phyloP scores from a whole-genome alignment of 2,797 vertebrate species.

The Paratrypauchen microcephalus region DNA sequence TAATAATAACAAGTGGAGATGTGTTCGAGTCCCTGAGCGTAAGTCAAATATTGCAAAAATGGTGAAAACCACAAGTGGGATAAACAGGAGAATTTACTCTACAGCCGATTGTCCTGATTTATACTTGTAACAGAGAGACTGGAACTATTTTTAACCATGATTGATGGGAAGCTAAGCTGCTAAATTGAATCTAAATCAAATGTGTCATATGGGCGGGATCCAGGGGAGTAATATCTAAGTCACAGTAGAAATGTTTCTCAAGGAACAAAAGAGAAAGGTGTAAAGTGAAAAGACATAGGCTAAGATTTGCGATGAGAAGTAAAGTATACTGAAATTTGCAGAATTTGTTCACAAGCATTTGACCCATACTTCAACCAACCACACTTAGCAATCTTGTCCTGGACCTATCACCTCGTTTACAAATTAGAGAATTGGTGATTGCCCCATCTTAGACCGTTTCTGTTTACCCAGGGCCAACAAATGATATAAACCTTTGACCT shows the following conservation, averaged over 20 bases:
- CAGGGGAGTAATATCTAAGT: neutral
- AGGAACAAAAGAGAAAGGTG: neutral
- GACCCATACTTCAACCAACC: neutral
- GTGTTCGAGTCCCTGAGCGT: neutral
- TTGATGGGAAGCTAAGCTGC: neutral
- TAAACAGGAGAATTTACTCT: neutral
- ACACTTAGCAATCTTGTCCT: too few species aligned
- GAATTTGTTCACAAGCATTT: neutral
- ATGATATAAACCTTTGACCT: too few species aligned
- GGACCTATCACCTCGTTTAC: too few species aligned
- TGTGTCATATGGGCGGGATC: neutral
- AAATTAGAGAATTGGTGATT: too few species aligned
- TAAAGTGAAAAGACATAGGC: neutral
- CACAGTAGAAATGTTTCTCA: neutral
- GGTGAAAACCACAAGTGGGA: neutral
- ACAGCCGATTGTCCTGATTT: neutral
- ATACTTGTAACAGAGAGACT: neutral
- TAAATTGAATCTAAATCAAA: slow-evolving; percentile 6
- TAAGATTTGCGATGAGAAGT: neutral
- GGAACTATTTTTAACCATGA: neutral
- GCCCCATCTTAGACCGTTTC: too few species aligned
- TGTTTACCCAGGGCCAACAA: too few species aligned
- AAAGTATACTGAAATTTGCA: neutral
- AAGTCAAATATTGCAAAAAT: neutral
- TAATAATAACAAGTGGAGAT: slow-evolving; percentile 15